Base-by-base conservation (phyloP, 2,888 invertebrate genomes). In the Rotaria sp. region DNA sequence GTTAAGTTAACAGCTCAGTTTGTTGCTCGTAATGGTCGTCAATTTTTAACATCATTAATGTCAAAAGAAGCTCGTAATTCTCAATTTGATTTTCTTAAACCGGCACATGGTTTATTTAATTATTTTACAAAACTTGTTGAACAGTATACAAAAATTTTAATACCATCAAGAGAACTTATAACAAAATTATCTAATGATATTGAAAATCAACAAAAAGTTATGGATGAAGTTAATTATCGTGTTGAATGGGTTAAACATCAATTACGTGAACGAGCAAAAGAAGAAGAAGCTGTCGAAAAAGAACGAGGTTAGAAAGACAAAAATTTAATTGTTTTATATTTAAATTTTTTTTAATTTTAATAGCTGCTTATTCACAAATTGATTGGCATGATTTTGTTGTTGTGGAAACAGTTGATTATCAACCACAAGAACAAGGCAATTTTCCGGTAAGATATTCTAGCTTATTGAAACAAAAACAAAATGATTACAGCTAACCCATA, bases 301-400 rank as follows among this genome's bases (percentile, higher is more conserved):
- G 99, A 99, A 91, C 93, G 98, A 90, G 85, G 80, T 80, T 24
- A 21, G 30, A 35, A 35, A 15, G 21, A 5, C 5, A 21, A 15
- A 38, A 52, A 24, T 24, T 15, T 0, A 24, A 7, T n/a, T n/a
- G 2, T 0, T 41, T 45, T 85, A 59, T 86, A 13, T 67, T 50
- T 84, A 26, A 48, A 80, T 85, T 80, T 30, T 87, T 85, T 87
- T 67, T 45, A 1, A 89, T 89, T 80, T 89, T 89, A 50, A 91
- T 80, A 80, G 80, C 92, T 85, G 92, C 93, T 0, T 99, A 99
- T 91, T 97, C 97, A 0, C 96, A 96, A 90, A 97, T 99, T 88
- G 99, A 99, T 91, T 99, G 99, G 99, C 99, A 99, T 91, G 98
- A 99, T 91, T 99, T 99, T 91, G 98, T 99, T 1, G 98, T 99